Percentiles rank a stretch among this genome's conserved stretches.
Conservation (phyloP, 2,113 vertebrate species). For the Apus apus region DNA sequence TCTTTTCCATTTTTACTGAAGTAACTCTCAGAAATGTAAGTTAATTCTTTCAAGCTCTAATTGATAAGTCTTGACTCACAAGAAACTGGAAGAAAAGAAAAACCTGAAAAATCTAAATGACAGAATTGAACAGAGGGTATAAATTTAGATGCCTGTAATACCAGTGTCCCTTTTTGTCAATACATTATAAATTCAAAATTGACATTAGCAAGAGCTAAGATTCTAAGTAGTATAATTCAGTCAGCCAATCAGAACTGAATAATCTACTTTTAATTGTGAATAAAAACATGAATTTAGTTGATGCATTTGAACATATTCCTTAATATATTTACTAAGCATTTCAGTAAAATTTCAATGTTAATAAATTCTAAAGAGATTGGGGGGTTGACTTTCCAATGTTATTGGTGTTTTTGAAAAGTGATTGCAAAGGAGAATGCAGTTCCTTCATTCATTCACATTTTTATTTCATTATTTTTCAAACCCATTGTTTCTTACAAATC, state of each 20-base stretch:
- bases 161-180: neutral
- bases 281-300: conserved; percentile 26
- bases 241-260: conserved; percentile 13
- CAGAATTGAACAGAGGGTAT: neutral
- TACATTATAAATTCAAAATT: neutral
- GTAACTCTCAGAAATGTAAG: conserved; percentile 26
- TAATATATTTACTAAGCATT: conserved; percentile 15
- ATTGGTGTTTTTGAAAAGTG: neutral
- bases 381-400: conserved; percentile 42
- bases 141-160: conserved; percentile 31
- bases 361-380: neutral
- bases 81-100: conserved; percentile 32
- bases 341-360: neutral
- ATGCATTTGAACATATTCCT: conserved; percentile 37
- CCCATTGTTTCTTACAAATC: conserved; percentile 1
- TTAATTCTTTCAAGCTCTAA: conserved; percentile 19
- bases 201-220: neutral
- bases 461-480: conserved; percentile 21
- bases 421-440: conserved; percentile 1
- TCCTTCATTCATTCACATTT: conserved; percentile 37
- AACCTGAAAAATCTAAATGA: neutral
- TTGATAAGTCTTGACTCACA: conserved; percentile 44
- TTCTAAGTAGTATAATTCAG: neutral
- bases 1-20: neutral
- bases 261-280: conserved; percentile 25